Base-by-base conservation (phyloP, 2,888 invertebrate genomes). In the Arenicola marina region DNA sequence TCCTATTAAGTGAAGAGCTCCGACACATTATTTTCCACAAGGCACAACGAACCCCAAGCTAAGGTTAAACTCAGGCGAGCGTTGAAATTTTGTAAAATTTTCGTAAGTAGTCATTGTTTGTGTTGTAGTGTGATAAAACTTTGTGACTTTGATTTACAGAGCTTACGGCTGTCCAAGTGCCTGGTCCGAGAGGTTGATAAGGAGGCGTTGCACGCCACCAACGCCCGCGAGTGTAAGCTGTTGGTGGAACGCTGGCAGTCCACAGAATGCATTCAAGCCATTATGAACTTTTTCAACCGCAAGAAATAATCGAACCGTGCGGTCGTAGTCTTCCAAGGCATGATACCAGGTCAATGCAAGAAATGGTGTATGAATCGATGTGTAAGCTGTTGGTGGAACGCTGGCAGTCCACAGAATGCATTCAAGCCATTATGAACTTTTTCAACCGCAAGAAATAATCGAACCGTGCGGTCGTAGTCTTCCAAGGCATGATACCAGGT, bases 121-220 rank as follows among this genome's bases (percentile, higher is more conserved):
- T 15, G 11, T 38, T 15, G 11, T 18, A 15, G 38, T 38, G 11
- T 56, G 24, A 7, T 11, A 28, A 28, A 29, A 24, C 4, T 60
- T 26, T 15, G 4, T 21, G 33, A 32, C 21, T 66, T 61, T 56
- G 3, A 63, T 68, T 78, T 81, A n/a, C 80, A 86, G 87, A 89
- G 90, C 18, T 78, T 95, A 69, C 78, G 87, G 51, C 85, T 87
- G 33, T 89, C 90, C 44, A 96, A 96, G 83, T 86, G 85, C 48
- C 83, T 95, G 51, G 82, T 92, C 2, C 88, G 89, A 61, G 85
- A 85, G 53, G 83, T 87, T 66, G 86, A 89, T 53, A 77, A 75
- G 33, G 86, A 86, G 56, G 85, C 88, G 2, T 84, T 95, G n/a
- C 84, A 89, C 63, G 83, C 87, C 75, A 87, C 89, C 15, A 90